Evolutionary conservation across 2,888 invertebrate species (phyloP).

Genomic region (Perdita meconis): DNA sequence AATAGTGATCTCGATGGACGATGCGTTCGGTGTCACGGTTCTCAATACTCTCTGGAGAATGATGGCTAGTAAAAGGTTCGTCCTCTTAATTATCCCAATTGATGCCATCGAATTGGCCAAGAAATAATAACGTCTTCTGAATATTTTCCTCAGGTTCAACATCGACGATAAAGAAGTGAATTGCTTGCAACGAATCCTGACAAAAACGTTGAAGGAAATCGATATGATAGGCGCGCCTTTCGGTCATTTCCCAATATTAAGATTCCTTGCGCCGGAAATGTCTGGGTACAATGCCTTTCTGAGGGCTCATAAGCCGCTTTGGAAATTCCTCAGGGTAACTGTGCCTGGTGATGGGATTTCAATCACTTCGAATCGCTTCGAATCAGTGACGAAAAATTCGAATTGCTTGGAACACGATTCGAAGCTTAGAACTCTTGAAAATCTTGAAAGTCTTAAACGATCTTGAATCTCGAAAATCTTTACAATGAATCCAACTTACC

Average conservation of each 20-base stretch:
- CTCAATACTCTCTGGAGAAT: constrained; percentile 93
- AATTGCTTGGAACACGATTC: no score
- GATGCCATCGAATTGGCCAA: no score
- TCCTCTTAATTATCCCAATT: not conserved
- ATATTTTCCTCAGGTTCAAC: constrained; percentile 47
- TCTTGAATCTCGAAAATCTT: no score
- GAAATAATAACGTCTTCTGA: no score
- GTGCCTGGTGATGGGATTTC: no score
- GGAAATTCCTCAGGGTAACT: constrained; percentile 76
- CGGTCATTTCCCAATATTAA: constrained; percentile 91
- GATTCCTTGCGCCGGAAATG: constrained; percentile 89
- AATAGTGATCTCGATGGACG: constrained; percentile 88
- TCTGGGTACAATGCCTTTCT: constrained; percentile 92
- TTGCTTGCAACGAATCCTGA: constrained; percentile 88
- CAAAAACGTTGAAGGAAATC: constrained; percentile 89
- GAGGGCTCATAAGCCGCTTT: constrained; percentile 89
- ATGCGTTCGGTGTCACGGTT: constrained; percentile 91
- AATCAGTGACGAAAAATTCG: no score
- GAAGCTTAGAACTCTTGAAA: no score
- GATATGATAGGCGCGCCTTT: constrained; percentile 93
- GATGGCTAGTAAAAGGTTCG: constrained; percentile 89
- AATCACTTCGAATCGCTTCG: no score
- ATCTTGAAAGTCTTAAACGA: no score
- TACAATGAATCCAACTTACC: no score
- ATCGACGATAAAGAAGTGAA: constrained; percentile 89